Evolutionary conservation across 2,888 invertebrate genomes (phyloP), one percentile per base, ranked within the genome.

Genomic region (Chrysina gloriosa): DNA sequence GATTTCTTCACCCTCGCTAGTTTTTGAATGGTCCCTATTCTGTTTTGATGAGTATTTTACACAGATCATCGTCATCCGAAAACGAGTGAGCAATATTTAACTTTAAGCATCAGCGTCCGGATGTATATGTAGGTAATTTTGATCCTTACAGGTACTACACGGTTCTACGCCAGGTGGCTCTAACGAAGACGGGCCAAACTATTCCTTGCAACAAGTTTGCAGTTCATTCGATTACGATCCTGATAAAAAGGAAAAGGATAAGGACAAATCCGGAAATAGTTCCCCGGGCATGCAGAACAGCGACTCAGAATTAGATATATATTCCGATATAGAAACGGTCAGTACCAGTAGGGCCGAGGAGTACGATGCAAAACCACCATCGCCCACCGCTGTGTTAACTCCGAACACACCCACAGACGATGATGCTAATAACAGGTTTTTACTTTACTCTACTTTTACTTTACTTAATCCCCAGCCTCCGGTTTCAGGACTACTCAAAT

Each of bases 241-340:
- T 9, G 61, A 39, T 9, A 67, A 69, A 34, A 65, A 69, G 63
- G 70, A 71, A 21, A 75, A 75, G 54, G 70, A 73, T 52, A 69
- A 77, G 31, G 74, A 75, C 23, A 72, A 76, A 48, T 70, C 73
- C 3, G 69, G 72, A 21, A 74, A 73, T 39, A 75, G 72, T 34
- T 75, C 75, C 21, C 73, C 75, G n/a, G 48, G 48, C 16, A 56
- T 67, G 6, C 65, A 52, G 23, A 65, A 69, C 25, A 66, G 69
- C 39, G 63, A 69, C 66, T 11, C 73, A 70, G 88, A 89, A 70
- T 83, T 87, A 36, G 89, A 89, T 73, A 86, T 89, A 72, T 90
- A 89, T 75, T 87, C 88, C 70, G 89, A 89, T 71, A 88, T 89
- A 47, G 89, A 89, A 77, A 84, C 84, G 1, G 82, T 81, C 72